These are phyloP conservation scores for Paelopatides confundens DNA, from an alignment of 53 echinoderm and acorn worm species.

Conservation along the genomic window DNA sequence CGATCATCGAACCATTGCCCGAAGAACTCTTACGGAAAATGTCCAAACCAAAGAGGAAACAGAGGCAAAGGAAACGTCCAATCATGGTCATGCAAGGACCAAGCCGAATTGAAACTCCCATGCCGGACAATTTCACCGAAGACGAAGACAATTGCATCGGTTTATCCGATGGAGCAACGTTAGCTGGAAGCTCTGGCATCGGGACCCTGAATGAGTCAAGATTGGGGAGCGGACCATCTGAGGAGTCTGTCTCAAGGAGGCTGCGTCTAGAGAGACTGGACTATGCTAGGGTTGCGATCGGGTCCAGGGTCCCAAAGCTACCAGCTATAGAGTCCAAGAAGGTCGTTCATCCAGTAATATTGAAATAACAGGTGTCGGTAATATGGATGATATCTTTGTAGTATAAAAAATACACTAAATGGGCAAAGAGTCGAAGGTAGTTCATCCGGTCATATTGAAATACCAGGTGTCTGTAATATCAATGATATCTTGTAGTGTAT, in stretches of 20 bases:
- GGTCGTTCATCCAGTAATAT: conserved; percentile 64
- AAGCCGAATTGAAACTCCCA: conserved; percentile 84
- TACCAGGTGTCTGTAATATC: conserved; percentile 63
- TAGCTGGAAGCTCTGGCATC: conserved; percentile 25
- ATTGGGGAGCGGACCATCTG: background rate
- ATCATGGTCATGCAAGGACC: conserved; percentile 52
- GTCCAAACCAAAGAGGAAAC: conserved; percentile 9
- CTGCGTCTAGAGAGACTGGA: background rate
- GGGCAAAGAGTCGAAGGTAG: conserved; percentile 45
- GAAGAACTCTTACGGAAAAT: conserved; percentile 39
- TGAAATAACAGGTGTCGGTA: conserved; percentile 67
- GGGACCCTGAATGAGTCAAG: conserved; percentile 46
- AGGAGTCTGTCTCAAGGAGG: background rate
- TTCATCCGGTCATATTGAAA: conserved; percentile 64
- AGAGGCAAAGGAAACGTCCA: background rate
- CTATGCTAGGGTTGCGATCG: background rate
- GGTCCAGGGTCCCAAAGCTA: conserved; percentile 78
- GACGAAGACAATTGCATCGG: conserved; percentile 70
- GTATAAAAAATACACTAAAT: background rate
- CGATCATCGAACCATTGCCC: conserved; percentile 86
- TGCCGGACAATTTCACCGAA: conserved; percentile 63
- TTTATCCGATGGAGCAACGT: conserved; percentile 3
- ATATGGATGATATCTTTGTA: conserved; percentile 70
- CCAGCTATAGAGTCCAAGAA: conserved; percentile 75
- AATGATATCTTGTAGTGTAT: conserved; percentile 60